Base-by-base conservation (phyloP, 2,797 vertebrate species). In the Holocentrus rufus region DNA sequence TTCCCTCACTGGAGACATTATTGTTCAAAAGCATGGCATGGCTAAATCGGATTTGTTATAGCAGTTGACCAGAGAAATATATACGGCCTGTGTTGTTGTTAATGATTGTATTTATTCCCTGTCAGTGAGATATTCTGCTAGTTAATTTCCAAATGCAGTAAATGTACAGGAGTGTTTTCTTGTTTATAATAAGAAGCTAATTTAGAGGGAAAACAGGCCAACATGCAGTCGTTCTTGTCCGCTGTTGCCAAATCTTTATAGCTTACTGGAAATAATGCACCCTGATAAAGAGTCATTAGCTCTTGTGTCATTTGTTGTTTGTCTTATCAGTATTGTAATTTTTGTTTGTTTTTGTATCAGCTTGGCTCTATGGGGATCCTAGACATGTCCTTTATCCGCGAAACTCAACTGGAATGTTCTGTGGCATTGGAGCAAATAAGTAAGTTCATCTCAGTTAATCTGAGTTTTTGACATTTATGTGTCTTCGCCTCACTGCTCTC, bases 321-420 rank as follows among this genome's bases (percentile, higher is more conserved):
- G 31, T 58, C 46, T 59, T 53, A 55, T 61, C 57, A 23, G 0
- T 74, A 7, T 70, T 60, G 67, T 3, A 27, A 34, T 59, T 7
- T 71, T 11, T 64, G 42, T 69, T 53, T 27, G 52, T 59, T 80
- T 31, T 46, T 27, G 30, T 30, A 1, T 23, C 81, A 97, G 96
- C 96, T 25, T 97, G 96, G 96, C 68, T 95, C 9, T 97, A 96
- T 7, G 96, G 96, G 71, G 95, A 96, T 74, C 96, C 96, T 0
- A 88, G 93, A 4, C 94, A 97, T 60, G 95, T 97, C 53, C 93
- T 98, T 6, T 96, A 95, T 74, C 92, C 96, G 18, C 92, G 92
- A 56, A 96, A 97, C 88, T 97, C 96, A 23, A 95, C 95, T 0
- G 96, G 96, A 42, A 93, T 88, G 87, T 97, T 95, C 85, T 98